phyloP scores from a whole-genome alignment of 2,888 invertebrate species.

The Callimorpha dominula region DNA sequence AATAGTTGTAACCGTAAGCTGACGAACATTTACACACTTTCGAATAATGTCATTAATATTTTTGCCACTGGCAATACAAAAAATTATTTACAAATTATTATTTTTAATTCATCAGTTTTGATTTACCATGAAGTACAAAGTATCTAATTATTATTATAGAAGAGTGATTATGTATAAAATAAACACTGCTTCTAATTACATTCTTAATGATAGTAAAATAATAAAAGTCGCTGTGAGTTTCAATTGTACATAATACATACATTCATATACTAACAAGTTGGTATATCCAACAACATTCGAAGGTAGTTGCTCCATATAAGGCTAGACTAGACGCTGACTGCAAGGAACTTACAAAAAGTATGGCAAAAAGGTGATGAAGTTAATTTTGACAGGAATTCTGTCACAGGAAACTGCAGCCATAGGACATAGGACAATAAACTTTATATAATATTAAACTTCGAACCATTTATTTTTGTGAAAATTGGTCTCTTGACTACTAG shows the following conservation, averaged over 20 bases:
- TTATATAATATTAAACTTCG: neutral
- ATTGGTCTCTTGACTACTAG: neutral
- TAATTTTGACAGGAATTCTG: neutral
- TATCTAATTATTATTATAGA: too few relatives aligned
- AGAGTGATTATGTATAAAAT: too few relatives aligned
- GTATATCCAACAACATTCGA: neutral
- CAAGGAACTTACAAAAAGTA: neutral
- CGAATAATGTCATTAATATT: too few relatives aligned
- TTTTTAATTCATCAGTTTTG: too few relatives aligned
- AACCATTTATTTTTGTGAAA: neutral
- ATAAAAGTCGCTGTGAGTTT: neutral
- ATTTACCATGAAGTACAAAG: too few relatives aligned
- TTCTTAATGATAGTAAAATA: too few relatives aligned
- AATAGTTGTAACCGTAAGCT: too few relatives aligned
- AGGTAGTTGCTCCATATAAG: neutral
- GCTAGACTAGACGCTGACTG: neutral
- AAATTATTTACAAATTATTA: too few relatives aligned
- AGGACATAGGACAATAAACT: neutral
- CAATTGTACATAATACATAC: neutral
- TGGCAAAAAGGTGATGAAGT: neutral
- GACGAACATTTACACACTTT: too few relatives aligned
- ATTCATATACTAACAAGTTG: neutral
- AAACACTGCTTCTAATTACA: too few relatives aligned
- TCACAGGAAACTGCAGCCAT: neutral
- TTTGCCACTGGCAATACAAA: too few relatives aligned